Conservation (phyloP, 2,888 invertebrate genomes). For the Tachina fera region DNA sequence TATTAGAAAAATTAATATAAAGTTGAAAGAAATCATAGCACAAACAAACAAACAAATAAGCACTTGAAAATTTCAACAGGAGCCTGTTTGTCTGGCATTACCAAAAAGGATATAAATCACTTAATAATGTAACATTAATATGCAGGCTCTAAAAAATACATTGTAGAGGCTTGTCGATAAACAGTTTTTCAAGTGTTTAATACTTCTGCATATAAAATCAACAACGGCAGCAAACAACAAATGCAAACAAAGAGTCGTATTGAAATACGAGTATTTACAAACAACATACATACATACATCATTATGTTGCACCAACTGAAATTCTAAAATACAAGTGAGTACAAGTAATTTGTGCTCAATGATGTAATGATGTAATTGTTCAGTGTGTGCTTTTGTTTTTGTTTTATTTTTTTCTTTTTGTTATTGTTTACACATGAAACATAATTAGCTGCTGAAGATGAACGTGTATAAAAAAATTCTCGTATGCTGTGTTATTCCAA, state of each 20-base stretch:
- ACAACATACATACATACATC: constrained; percentile 35
- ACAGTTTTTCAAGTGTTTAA: constrained; percentile 63
- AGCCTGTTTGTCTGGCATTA: constrained; percentile 73
- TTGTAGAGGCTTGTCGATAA: constrained; percentile 61
- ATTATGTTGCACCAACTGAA: constrained; percentile 55
- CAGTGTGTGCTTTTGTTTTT: constrained; percentile 13
- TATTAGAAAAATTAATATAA: not conserved
- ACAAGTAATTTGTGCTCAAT: constrained; percentile 44
- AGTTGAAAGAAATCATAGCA: not conserved
- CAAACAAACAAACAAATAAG: constrained; percentile 24
- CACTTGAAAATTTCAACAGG: constrained; percentile 74
- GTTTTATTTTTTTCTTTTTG: constrained; percentile 13
- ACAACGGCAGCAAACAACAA: not conserved
- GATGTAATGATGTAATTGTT: constrained; percentile 22
- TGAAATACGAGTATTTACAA: not conserved
- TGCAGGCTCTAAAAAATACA: constrained; percentile 33
- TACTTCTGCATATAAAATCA: constrained; percentile 16
- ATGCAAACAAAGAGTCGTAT: constrained; percentile 11
- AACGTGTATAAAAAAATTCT: constrained; percentile 51
- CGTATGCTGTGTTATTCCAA: constrained; percentile 19
- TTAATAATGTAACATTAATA: constrained; percentile 57
- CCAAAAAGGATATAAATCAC: constrained; percentile 70
- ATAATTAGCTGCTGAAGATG: constrained; percentile 68
- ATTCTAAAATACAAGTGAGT: not conserved
- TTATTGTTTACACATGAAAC: constrained; percentile 57